Evolutionary conservation across 2,113 vertebrate genomes (phyloP), one percentile per base, ranked within the genome.

Genomic region (Manacus vitellinus): DNA sequence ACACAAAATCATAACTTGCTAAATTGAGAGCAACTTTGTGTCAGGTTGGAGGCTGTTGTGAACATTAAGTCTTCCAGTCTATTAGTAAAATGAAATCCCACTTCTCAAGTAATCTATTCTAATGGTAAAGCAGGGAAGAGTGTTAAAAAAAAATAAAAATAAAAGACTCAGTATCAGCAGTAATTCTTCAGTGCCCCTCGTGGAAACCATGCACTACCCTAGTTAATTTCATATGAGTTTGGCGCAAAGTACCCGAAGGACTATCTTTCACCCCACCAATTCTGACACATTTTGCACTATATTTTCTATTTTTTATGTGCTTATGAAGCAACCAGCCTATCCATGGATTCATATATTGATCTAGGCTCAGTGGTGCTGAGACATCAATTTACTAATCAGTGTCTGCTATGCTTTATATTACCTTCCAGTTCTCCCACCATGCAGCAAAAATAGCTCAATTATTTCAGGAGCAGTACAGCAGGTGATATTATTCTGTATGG

Each of bases 301-400:
- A 51, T 70, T 85, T 61, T 81, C 46, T 67, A 14, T 1, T 86
- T 86, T 84, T 84, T n/a, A 82, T 82, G 66, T 0, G 1, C 4
- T 82, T 41, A 58, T 91, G 83, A 92, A 84, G 66, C 14, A 88
- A 54, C 30, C 12, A 61, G 20, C 65, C 54, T 91, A 24, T 78
- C 76, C 5, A 1, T 55, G 37, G 74, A 43, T 54, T 93, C 70
- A 73, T 54, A 67, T 92, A 96, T 82, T 91, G 93, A 94, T 96
- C 87, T 79, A 73, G 49, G 66, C 78, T 91, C 66, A n/a, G 46
- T 51, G 54, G 66, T 89, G 77, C 93, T 92, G 89, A 94, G 77
- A 76, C 89, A 95, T 79, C 89, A 96, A 81, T 91, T 95, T 94
- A 91, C 46, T 95, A 94, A 96, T 93, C 92, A 76, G 61, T 54